Evolutionary conservation across 2,888 invertebrate species (phyloP).

Genomic region (Drosophila anomalata): DNA sequence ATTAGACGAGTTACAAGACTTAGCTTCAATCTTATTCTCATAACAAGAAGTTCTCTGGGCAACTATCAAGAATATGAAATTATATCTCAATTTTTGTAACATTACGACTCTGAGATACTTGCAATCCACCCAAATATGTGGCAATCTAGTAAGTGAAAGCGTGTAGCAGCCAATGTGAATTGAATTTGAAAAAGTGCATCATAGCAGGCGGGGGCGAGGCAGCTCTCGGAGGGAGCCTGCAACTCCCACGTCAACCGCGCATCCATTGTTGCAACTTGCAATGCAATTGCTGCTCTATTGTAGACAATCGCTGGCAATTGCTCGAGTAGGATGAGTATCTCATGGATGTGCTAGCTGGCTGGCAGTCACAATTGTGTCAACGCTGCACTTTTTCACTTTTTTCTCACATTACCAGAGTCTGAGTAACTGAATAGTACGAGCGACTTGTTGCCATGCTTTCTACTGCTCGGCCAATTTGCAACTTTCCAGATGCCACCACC

Average conservation of each 20-base stretch:
- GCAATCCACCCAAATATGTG: constrained; percentile 2
- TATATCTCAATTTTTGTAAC: background rate
- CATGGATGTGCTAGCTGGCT: constrained; percentile 36
- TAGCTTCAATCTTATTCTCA: too few species aligned
- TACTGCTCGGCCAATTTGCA: constrained; percentile 62
- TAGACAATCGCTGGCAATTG: constrained; percentile 41
- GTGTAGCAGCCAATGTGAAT: constrained; percentile 18
- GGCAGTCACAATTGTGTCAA: constrained; percentile 66
- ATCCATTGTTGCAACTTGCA: constrained; percentile 19
- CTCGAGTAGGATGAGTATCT: constrained; percentile 31
- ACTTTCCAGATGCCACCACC: constrained; percentile 50
- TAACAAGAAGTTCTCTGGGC: background rate
- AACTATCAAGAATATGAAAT: background rate
- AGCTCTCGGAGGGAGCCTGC: background rate
- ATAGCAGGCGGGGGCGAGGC: background rate
- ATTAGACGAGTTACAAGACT: background rate
- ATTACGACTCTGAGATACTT: background rate
- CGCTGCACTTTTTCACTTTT: constrained; percentile 61
- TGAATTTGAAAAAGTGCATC: constrained; percentile 22
- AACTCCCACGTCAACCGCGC: constrained; percentile 22
- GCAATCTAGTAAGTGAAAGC: constrained; percentile 1
- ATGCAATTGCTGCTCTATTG: constrained; percentile 7
- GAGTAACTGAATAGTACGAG: constrained; percentile 51
- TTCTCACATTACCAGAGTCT: constrained; percentile 65
- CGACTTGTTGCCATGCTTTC: constrained; percentile 66